phyloP scores from a whole-genome alignment of 35 echinoderm and acorn worm species.

The Stichopus chloronotus region DNA sequence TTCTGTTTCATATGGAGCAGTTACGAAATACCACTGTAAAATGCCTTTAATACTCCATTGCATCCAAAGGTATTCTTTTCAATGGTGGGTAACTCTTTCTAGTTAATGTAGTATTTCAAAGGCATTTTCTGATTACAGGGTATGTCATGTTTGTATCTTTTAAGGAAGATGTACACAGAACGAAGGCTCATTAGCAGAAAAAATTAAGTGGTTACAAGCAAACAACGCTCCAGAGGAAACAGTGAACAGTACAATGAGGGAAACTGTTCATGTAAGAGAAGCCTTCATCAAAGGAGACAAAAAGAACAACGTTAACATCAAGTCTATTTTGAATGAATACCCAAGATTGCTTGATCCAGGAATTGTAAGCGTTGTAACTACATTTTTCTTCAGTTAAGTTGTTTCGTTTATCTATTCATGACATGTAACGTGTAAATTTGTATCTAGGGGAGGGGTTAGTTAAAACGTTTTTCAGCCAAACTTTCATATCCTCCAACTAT shows the following conservation, averaged over 20 bases:
- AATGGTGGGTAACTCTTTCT: too few relatives aligned
- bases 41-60: too few relatives aligned
- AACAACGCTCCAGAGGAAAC: conserved; percentile 13
- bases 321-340: conserved; percentile 15
- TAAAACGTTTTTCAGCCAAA: too few relatives aligned
- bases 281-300: conserved; percentile 30
- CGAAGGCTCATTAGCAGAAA: conserved; percentile 12
- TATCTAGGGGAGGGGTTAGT: too few relatives aligned
- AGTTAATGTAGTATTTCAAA: background rate
- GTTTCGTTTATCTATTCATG: background rate
- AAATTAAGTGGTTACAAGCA: background rate
- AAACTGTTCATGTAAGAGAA: background rate
- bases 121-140: background rate
- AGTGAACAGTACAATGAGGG: background rate
- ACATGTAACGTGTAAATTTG: background rate
- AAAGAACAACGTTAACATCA: conserved; percentile 20
- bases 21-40: too few relatives aligned
- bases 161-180: background rate
- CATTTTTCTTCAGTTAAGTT: background rate
- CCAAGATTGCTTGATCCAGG: conserved; percentile 25
- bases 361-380: background rate
- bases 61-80: too few relatives aligned
- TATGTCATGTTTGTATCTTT: background rate
- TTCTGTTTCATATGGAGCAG: too few relatives aligned
- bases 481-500: too few relatives aligned